A percentile compares a stretch with the other conserved stretches of the same genome.
phyloP scores from a whole-genome alignment of 2,888 invertebrate species.

The Stomorhina lunata region DNA sequence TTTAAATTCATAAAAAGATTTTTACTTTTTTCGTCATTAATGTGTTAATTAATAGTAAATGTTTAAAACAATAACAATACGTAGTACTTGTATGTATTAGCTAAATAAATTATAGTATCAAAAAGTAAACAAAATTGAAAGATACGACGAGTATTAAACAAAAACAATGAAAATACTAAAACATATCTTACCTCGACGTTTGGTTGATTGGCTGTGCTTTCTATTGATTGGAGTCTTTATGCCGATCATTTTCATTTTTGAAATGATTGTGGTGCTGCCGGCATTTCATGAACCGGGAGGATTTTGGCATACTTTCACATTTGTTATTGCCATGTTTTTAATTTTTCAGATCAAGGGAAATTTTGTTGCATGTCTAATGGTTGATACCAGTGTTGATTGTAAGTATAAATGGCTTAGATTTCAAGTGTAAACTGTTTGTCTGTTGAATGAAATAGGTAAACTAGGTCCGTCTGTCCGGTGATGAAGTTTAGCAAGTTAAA shows the following conservation, averaged over 20 bases:
- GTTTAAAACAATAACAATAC: neutral
- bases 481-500: too few species aligned
- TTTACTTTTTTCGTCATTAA: neutral
- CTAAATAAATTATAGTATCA: neutral
- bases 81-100: slow-evolving; percentile 1
- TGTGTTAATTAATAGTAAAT: neutral
- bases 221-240: slow-evolving; percentile 70
- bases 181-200: slow-evolving; percentile 70
- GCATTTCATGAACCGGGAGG: slow-evolving; percentile 82
- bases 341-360: slow-evolving; percentile 89
- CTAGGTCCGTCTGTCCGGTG: too few species aligned
- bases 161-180: slow-evolving; percentile 70
- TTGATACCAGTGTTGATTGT: slow-evolving; percentile 87
- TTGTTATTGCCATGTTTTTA: slow-evolving; percentile 84
- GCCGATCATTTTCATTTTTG: slow-evolving; percentile 74
- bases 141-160: neutral
- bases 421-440: too few species aligned
- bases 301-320: slow-evolving; percentile 82
- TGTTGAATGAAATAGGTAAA: too few species aligned
- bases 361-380: slow-evolving; percentile 86
- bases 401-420: slow-evolving; percentile 72
- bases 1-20: neutral
- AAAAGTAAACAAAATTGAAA: neutral
- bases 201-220: slow-evolving; percentile 73
- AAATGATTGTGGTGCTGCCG: slow-evolving; percentile 87